Percentiles rank a stretch among this genome's conserved stretches.
Evolutionary conservation across 2,888 invertebrate genomes (phyloP).

Genomic region (Drosophila cognata): DNA sequence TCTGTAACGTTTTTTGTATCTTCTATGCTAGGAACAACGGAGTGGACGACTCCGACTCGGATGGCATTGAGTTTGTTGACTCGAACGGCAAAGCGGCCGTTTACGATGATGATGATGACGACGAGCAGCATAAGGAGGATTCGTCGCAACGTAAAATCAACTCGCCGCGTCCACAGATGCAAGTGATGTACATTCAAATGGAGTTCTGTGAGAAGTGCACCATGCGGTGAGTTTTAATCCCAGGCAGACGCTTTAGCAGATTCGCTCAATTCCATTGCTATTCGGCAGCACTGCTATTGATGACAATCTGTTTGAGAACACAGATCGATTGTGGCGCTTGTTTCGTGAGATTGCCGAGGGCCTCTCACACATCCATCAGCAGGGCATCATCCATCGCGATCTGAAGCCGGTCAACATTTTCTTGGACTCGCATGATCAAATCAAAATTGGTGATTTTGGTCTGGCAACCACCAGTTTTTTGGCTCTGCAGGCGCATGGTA

Average conservation of each 20-base stretch:
- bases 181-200: constrained; percentile 96
- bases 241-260: neutral
- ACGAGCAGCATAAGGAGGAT: constrained; percentile 41
- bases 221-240: constrained; percentile 86
- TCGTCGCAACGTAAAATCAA: constrained; percentile 47
- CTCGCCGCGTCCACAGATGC: constrained; percentile 82
- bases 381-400: constrained; percentile 95
- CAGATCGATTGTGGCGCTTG: constrained; percentile 94
- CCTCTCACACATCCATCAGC: constrained; percentile 95
- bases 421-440: constrained; percentile 96
- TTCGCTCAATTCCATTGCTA: neutral
- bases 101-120: constrained; percentile 71
- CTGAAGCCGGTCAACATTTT: constrained; percentile 97
- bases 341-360: constrained; percentile 97
- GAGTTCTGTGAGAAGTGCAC: constrained; percentile 99
- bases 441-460: constrained; percentile 99
- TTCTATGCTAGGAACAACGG: constrained; percentile 59
- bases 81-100: constrained; percentile 83
- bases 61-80: constrained; percentile 84
- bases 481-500: constrained; percentile 82
- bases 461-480: constrained; percentile 93
- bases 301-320: constrained; percentile 90
- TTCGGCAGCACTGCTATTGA: constrained; percentile 92
- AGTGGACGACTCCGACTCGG: constrained; percentile 83
- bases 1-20: neutral